Percentiles rank a stretch among this genome's conserved stretches.
Conservation (phyloP, 2,113 vertebrate species). For the Caretta caretta region DNA sequence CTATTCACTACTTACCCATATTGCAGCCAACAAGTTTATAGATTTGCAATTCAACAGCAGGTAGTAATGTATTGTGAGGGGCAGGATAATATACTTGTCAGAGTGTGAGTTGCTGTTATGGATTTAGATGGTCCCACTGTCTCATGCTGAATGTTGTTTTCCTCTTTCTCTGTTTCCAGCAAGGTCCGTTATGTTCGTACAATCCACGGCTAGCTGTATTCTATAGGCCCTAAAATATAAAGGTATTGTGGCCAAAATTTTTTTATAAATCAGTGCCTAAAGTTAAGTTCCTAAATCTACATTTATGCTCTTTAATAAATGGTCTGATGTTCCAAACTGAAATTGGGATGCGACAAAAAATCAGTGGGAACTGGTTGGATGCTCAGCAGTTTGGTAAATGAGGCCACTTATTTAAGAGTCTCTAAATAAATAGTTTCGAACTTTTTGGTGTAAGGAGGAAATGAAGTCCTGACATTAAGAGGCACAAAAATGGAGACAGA, state of each 20-base stretch:
- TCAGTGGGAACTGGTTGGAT: not conserved
- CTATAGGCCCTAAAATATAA: not conserved
- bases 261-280: not conserved
- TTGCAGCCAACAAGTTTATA: not conserved
- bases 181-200: not conserved
- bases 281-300: not conserved
- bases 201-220: not conserved
- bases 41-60: not conserved
- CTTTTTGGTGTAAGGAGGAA: conserved; percentile 19
- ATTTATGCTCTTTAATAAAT: not conserved
- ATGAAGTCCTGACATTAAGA: not conserved
- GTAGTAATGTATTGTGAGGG: not conserved
- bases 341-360: conserved; percentile 21
- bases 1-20: not conserved
- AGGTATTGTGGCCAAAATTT: not conserved
- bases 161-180: not conserved
- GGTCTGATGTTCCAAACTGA: not conserved
- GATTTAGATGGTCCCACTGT: not conserved
- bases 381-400: conserved; percentile 55
- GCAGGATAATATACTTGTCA: not conserved
- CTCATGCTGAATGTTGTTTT: not conserved
- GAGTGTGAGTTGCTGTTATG: not conserved
- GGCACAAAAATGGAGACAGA: not conserved
- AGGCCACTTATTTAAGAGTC: conserved; percentile 52
- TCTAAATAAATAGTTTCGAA: conserved; percentile 8